Percentiles rank a stretch among this genome's conserved stretches.
Evolutionary conservation across 2,113 vertebrate species (phyloP).

Genomic region (Petroica traversi): DNA sequence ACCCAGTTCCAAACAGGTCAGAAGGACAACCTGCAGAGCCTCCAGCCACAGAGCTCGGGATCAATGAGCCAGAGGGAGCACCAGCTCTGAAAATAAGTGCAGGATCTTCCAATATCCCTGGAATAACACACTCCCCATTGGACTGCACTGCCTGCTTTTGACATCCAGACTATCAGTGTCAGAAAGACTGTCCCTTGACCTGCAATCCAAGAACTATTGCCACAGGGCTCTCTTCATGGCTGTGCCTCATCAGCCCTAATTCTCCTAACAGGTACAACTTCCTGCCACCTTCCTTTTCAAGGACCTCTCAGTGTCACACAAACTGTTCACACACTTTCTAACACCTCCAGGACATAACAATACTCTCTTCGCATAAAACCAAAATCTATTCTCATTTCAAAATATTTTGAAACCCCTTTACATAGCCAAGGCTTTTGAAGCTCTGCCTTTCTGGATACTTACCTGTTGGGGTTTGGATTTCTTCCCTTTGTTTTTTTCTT

Average conservation of each 20-base stretch:
- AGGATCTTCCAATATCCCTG: fast-evolving
- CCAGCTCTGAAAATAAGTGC: not conserved
- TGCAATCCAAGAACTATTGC: not conserved
- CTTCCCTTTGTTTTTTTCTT: no score
- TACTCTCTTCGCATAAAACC: not conserved
- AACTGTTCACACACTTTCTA: not conserved
- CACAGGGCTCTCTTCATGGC: not conserved
- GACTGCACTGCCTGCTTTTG: not conserved
- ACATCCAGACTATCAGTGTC: no score
- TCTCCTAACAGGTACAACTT: not conserved
- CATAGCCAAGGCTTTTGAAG: not conserved
- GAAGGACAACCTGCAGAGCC: not conserved
- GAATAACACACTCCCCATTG: fast-evolving
- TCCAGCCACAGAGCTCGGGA: not conserved
- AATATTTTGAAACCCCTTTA: not conserved
- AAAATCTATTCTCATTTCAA: not conserved
- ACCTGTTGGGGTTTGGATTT: no score
- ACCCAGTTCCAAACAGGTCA: not conserved
- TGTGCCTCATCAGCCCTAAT: not conserved
- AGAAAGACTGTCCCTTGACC: fast-evolving
- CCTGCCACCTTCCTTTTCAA: not conserved
- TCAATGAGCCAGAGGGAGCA: not conserved
- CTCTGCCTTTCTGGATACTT: not conserved
- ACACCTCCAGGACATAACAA: not conserved
- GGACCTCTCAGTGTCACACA: not conserved